phyloP scores from a whole-genome alignment of 1,140 invertebrate species.

The Bombyx mandarina region DNA sequence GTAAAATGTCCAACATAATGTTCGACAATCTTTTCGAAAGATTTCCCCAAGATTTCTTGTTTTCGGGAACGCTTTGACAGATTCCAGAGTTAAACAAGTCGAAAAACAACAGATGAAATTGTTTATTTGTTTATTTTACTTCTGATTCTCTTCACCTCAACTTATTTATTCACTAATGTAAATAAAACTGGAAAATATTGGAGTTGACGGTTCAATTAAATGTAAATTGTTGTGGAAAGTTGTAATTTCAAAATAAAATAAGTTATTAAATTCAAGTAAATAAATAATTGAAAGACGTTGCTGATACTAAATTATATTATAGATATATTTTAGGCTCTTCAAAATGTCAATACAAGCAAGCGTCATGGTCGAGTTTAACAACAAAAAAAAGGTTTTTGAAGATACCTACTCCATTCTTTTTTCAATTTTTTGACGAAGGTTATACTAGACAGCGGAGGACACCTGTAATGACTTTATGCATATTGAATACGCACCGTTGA shows the following conservation, averaged over 20 bases:
- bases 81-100: constrained; percentile 18
- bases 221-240: too few relatives aligned
- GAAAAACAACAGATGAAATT: constrained; percentile 15
- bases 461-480: constrained; percentile 2
- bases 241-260: too few relatives aligned
- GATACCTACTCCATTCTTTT: too few relatives aligned
- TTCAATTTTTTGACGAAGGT: background rate
- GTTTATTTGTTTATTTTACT: constrained; percentile 14
- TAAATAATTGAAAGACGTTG: too few relatives aligned
- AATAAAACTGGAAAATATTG: background rate
- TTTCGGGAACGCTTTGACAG: constrained; percentile 23
- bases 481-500: constrained; percentile 1
- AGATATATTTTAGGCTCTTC: too few relatives aligned
- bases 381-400: too few relatives aligned
- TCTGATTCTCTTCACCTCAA: constrained; percentile 11
- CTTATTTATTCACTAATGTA: constrained; percentile 8
- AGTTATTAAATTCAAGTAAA: too few relatives aligned
- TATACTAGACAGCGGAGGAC: background rate
- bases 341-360: too few relatives aligned
- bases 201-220: background rate
- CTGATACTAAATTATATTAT: too few relatives aligned
- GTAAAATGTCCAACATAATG: constrained; percentile 9
- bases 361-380: too few relatives aligned
- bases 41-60: constrained; percentile 13
- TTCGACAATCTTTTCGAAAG: constrained; percentile 9